Percentiles rank a stretch among this genome's conserved stretches.
Evolutionary conservation across 1,140 invertebrate species (phyloP).

Genomic region (Paraescarpia echinospica): DNA sequence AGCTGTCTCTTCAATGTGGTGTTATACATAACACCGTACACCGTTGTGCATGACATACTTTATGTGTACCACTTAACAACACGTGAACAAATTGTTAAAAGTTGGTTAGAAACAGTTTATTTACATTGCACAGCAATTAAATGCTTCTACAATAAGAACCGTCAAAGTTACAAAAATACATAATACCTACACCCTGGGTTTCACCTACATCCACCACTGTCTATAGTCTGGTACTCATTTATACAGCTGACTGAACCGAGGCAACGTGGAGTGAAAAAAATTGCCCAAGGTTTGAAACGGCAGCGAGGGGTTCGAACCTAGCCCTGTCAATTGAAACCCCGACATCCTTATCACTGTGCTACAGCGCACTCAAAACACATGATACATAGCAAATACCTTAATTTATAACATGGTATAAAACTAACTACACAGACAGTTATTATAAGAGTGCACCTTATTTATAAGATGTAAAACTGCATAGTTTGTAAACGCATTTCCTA

Average conservation of each 20-base stretch:
- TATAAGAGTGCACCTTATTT: background rate
- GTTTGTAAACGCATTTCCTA: background rate
- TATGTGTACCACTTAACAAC: background rate
- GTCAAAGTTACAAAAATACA: background rate
- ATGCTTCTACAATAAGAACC: background rate
- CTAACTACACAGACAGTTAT: constrained; percentile 1
- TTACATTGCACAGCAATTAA: background rate
- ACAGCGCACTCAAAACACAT: background rate
- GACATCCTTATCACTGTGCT: background rate
- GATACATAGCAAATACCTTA: background rate
- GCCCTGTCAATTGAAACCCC: background rate
- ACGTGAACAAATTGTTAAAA: background rate
- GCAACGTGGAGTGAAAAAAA: background rate
- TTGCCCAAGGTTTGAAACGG: background rate
- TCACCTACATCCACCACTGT: background rate
- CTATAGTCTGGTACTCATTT: background rate
- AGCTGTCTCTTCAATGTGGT: no score
- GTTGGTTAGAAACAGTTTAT: constrained; percentile 6
- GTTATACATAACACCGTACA: no score
- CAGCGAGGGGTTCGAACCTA: background rate
- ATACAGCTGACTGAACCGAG: background rate
- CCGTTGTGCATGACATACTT: background rate
- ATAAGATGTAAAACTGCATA: constrained; percentile 11
- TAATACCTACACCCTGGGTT: background rate
- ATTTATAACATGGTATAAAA: constrained; percentile 1